Percentiles rank a stretch among this genome's conserved stretches.
Evolutionary conservation across 2,113 vertebrate genomes (phyloP).

Genomic region (Sturnira hondurensis): DNA sequence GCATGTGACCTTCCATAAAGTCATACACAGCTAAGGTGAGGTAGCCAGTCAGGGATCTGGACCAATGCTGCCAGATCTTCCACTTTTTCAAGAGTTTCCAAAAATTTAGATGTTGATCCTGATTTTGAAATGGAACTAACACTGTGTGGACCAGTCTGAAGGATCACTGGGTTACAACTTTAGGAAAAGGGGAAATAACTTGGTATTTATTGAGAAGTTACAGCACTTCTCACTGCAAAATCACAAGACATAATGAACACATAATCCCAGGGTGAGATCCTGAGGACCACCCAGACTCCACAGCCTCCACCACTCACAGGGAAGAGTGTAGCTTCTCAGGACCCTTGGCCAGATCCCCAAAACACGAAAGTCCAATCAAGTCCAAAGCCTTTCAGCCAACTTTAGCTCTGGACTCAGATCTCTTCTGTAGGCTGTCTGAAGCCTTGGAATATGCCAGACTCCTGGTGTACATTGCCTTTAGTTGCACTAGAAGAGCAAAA

Average conservation of each 20-base stretch:
- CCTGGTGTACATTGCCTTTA: too few species aligned
- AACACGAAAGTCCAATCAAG: rapidly evolving
- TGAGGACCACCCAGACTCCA: too few species aligned
- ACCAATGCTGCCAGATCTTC: neutral
- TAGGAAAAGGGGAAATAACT: neutral
- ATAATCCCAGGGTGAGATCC: neutral
- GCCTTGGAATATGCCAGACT: too few species aligned
- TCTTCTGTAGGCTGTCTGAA: neutral
- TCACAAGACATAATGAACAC: neutral
- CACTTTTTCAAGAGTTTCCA: neutral
- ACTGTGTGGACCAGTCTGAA: neutral
- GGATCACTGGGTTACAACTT: neutral
- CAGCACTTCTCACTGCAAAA: neutral
- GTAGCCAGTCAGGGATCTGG: neutral
- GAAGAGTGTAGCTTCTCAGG: neutral
- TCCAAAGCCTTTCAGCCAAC: too few species aligned
- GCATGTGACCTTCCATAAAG: neutral
- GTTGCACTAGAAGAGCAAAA: neutral
- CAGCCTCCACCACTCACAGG: neutral
- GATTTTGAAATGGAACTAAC: neutral
- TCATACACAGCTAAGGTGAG: neutral
- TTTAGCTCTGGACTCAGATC: neutral
- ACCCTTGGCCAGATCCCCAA: neutral
- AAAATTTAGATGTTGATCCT: neutral
- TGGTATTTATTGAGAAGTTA: neutral